phyloP scores from a whole-genome alignment of 2,888 invertebrate genomes.

The Caradrina clavipalpis region DNA sequence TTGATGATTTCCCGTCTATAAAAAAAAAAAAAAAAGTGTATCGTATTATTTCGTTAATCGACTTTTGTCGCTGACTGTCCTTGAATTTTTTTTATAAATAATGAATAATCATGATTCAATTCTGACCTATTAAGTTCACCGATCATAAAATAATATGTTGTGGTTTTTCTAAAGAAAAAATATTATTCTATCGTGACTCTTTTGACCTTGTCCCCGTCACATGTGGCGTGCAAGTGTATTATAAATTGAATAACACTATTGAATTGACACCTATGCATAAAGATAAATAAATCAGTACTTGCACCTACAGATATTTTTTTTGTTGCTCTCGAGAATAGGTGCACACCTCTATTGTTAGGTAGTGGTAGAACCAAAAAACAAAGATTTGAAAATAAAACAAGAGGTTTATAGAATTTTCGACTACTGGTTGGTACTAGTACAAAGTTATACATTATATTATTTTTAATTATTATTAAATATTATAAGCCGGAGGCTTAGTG shows the following conservation, averaged over 20 bases:
- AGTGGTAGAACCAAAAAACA: too few relatives aligned
- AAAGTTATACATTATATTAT: too few relatives aligned
- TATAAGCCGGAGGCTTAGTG: too few relatives aligned
- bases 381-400: slow-evolving; percentile 2
- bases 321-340: not conserved
- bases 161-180: slow-evolving; percentile 53
- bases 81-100: too few relatives aligned
- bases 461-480: too few relatives aligned
- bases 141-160: slow-evolving; percentile 42
- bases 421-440: too few relatives aligned
- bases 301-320: slow-evolving; percentile 12
- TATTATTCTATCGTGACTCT: slow-evolving; percentile 70
- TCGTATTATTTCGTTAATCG: too few relatives aligned
- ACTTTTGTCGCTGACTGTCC: too few relatives aligned
- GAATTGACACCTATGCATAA: slow-evolving; percentile 43
- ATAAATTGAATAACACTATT: slow-evolving; percentile 71
- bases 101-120: slow-evolving; percentile 10
- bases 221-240: slow-evolving; percentile 65
- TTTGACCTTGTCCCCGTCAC: slow-evolving; percentile 75
- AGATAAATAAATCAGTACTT: slow-evolving; percentile 1
- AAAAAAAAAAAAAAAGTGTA: too few relatives aligned
- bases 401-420: too few relatives aligned
- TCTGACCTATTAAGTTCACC: slow-evolving; percentile 46
- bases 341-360: not conserved
- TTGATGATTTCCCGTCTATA: too few relatives aligned